Evolutionary conservation across 1,140 invertebrate species (phyloP), one percentile per base, ranked within the genome.

Genomic region (Ips nitidus): DNA sequence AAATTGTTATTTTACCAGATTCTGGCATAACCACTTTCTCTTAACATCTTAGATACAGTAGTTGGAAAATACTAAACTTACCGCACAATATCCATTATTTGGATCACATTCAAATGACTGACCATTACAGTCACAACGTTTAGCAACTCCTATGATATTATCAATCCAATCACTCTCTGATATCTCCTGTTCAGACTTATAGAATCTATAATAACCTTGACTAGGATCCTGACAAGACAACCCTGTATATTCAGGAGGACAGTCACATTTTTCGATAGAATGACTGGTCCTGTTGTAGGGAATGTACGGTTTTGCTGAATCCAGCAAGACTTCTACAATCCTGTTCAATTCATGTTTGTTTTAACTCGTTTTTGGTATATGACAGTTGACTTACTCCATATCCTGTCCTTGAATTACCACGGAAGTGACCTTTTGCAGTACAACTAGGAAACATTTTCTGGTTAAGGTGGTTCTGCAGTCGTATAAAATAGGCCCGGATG

Each of bases 221-320:
- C 89, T 93, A 0, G 95, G 94, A 79, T 95, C 86, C 78, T 96
- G 94, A 81, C 94, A 96, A 0, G 94, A 95, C 0, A 88, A 86
- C 1, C 91, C 88, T 73, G 88, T 88, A 80, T 94, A 96, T 52
- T 90, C 85, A 3, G 82, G 78, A 1, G 93, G 92, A 78, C 94
- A 95, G n/a, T 87, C 83, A 79, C 97, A 98, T 55, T 91, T 83
- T 82, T 99, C 97, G 4, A 98, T 88, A 1, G 94, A 93, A 1
- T 80, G 80, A 1, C 93, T 94, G 22, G 86, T 86, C 1, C 86
- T 86, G 64, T 82, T 86, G 59, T 83, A 87, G 38, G 85, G 81
- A 22, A 65, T 65, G 52, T 74, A 61, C 5, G 69, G 60, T 40
- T 63, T 59, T 2, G 73, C 73, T 40, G 68, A 71, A 80, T 98